Evolutionary conservation across 2,888 invertebrate genomes (phyloP), one percentile per base, ranked within the genome.

Genomic region (Arge pagana): DNA sequence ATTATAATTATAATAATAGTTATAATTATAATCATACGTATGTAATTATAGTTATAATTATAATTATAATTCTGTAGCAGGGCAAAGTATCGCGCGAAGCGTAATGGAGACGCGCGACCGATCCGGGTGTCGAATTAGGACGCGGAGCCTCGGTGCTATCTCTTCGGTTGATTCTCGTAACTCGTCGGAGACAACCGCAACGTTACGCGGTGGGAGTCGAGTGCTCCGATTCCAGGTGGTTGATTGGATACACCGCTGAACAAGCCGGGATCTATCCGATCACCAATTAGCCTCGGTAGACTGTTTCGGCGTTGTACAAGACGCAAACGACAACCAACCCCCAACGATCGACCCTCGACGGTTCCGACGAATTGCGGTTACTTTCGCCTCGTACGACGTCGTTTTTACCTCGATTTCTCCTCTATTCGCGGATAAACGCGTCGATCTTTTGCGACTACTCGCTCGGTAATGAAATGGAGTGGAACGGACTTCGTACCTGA

Each of bases 41-140:
- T n/a, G n/a, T n/a, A n/a, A n/a, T n/a, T n/a, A n/a, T n/a, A n/a
- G n/a, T n/a, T n/a, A n/a, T n/a, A n/a, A n/a, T n/a, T n/a, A n/a
- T n/a, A n/a, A n/a, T n/a, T n/a, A n/a, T n/a, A n/a, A n/a, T n/a
- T n/a, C n/a, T n/a, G n/a, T n/a, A n/a, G n/a, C n/a, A n/a, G n/a
- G n/a, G n/a, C n/a, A n/a, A n/a, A n/a, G n/a, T n/a, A n/a, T 31
- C 28, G 50, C 41, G 36, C 42, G 37, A 48, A 53, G 53, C 53
- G 56, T 53, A 56, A 56, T 56, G 53, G 49, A 56, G 56, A 53
- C 56, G 45, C 45, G 53, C 51, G 51, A 56, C 54, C 56, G 52
- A 49, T n/a, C n/a, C n/a, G n/a, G n/a, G n/a, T n/a, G n/a, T n/a
- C n/a, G n/a, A n/a, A n/a, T n/a, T n/a, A n/a, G n/a, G n/a, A n/a